Percentiles rank a stretch among this genome's conserved stretches.
Evolutionary conservation across 2,888 invertebrate genomes (phyloP).

Genomic region (Cistogaster globosa): DNA sequence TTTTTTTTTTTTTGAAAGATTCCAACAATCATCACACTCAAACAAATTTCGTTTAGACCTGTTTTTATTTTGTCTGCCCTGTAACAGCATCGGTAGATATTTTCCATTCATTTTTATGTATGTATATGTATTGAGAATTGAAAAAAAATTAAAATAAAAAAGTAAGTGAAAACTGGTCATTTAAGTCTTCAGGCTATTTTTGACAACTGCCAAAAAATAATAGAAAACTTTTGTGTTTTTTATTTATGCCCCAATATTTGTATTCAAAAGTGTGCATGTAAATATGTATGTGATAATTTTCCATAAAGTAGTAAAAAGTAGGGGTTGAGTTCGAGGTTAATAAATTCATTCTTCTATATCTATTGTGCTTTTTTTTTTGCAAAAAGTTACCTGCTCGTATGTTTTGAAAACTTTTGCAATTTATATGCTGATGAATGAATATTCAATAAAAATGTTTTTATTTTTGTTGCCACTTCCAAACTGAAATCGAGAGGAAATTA

Average conservation of each 20-base stretch:
- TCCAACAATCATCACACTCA: slow-evolving; percentile 23
- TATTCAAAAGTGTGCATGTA: not conserved
- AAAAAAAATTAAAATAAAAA: slow-evolving; percentile 20
- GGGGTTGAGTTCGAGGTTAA: slow-evolving; percentile 64
- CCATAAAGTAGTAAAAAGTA: slow-evolving; percentile 5
- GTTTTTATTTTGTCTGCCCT: slow-evolving; percentile 19
- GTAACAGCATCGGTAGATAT: slow-evolving; percentile 1
- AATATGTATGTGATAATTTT: slow-evolving; percentile 54
- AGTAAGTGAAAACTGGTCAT: slow-evolving; percentile 57
- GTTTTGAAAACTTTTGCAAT: slow-evolving; percentile 60
- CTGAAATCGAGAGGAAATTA: slow-evolving; percentile 70
- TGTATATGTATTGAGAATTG: slow-evolving; percentile 1
- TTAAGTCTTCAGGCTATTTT: slow-evolving; percentile 68
- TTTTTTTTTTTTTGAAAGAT: slow-evolving; percentile 44
- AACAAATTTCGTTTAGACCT: slow-evolving; percentile 37
- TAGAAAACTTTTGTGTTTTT: slow-evolving; percentile 48
- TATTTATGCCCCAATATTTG: not conserved
- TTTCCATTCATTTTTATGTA: not conserved
- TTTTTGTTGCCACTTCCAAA: slow-evolving; percentile 45
- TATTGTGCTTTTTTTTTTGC: slow-evolving; percentile 40
- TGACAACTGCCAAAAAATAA: slow-evolving; percentile 78
- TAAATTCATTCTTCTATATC: slow-evolving; percentile 46
- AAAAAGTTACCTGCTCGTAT: slow-evolving; percentile 9
- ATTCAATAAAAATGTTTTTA: slow-evolving; percentile 57
- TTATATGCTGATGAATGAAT: slow-evolving; percentile 69